Conservation (phyloP, 2,888 invertebrate genomes). For the Thecocarcelia acutangulata region DNA sequence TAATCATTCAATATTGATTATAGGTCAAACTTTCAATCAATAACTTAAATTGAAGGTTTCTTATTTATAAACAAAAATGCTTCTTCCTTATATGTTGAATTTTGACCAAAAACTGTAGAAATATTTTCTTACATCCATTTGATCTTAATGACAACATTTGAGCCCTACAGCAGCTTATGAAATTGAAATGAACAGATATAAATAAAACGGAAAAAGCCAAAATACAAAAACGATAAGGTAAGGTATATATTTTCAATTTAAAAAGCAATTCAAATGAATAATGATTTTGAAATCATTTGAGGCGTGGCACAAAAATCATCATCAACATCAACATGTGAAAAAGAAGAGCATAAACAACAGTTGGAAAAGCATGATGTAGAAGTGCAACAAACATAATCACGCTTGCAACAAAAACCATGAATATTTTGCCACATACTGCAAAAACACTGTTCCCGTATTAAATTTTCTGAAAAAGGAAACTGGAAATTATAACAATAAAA, state of each 20-base stretch:
- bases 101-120: neutral
- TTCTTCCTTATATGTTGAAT: no score
- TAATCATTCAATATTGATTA: no score
- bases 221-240: conserved; percentile 36
- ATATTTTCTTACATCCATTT: conserved; percentile 6
- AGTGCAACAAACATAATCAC: conserved; percentile 44
- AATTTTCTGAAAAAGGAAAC: conserved; percentile 56
- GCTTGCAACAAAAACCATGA: conserved; percentile 2
- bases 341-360: conserved; percentile 27
- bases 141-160: conserved; percentile 61
- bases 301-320: conserved; percentile 75
- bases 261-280: conserved; percentile 76
- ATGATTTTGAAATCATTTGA: conserved; percentile 75
- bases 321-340: conserved; percentile 71
- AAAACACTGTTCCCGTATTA: conserved; percentile 28
- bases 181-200: conserved; percentile 44
- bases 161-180: conserved; percentile 50
- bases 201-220: conserved; percentile 39
- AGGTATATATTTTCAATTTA: conserved; percentile 74
- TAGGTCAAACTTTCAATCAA: no score
- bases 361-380: conserved; percentile 44
- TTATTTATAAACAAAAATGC: no score
- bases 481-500: conserved; percentile 65
- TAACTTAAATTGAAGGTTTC: no score
- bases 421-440: conserved; percentile 12